phyloP scores from a whole-genome alignment of 2,113 vertebrate species.

The Mobula birostris region DNA sequence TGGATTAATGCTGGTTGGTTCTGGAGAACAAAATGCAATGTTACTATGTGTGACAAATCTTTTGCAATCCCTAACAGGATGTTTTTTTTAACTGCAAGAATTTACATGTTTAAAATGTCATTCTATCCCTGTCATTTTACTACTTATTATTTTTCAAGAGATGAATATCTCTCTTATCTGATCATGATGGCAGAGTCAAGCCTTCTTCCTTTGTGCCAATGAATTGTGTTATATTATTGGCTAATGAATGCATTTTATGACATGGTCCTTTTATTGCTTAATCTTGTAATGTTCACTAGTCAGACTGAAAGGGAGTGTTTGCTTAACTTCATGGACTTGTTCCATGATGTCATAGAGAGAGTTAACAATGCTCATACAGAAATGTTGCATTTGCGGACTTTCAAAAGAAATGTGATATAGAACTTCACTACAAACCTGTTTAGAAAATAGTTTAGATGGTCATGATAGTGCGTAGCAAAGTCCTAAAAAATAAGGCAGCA shows the following conservation, averaged over 20 bases:
- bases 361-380: too few species aligned
- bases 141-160: background rate
- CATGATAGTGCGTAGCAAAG: too few species aligned
- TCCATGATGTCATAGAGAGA: too few species aligned
- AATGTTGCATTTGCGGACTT: too few species aligned
- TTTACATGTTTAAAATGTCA: background rate
- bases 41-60: background rate
- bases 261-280: background rate
- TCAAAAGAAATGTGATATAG: too few species aligned
- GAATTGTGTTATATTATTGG: background rate
- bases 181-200: background rate
- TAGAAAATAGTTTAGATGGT: too few species aligned
- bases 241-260: background rate
- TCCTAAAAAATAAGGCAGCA: background rate
- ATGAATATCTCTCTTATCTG: background rate
- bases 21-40: background rate
- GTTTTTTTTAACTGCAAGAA: background rate
- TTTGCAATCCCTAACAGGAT: background rate
- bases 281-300: background rate
- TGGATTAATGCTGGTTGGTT: background rate
- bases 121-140: background rate
- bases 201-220: background rate
- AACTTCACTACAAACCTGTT: too few species aligned
- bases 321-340: too few species aligned
- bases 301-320: background rate